Conservation (phyloP, 1,140 invertebrate genomes). For the Euura lappo region DNA sequence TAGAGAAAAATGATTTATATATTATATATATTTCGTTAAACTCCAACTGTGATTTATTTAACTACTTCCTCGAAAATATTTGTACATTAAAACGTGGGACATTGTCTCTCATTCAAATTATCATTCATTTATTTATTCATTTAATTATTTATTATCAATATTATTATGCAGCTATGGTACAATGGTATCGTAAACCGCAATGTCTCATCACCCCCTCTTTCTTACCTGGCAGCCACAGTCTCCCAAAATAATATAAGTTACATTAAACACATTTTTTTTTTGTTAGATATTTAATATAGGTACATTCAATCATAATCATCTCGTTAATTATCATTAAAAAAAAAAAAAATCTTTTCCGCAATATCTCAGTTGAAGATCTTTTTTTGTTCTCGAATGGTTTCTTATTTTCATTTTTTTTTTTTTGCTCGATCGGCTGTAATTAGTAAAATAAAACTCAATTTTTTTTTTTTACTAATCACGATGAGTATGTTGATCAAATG, state of each 20-base stretch:
- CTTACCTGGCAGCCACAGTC: slow-evolving; percentile 15
- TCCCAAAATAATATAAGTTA: slow-evolving; percentile 32
- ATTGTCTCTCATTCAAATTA: slow-evolving; percentile 53
- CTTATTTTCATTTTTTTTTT: too few species aligned
- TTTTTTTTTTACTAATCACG: background rate
- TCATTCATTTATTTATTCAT: slow-evolving; percentile 40
- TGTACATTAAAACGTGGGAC: slow-evolving; percentile 59
- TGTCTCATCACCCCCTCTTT: slow-evolving; percentile 47
- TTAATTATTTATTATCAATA: slow-evolving; percentile 16
- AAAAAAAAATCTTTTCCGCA: background rate
- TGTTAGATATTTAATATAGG: background rate
- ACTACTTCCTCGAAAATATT: slow-evolving; percentile 59
- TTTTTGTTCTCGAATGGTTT: too few species aligned
- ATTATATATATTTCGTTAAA: too few species aligned
- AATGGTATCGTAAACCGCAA: slow-evolving; percentile 53
- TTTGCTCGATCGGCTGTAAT: too few species aligned
- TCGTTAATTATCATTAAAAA: background rate
- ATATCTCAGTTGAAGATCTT: too few species aligned
- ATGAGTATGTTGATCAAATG: background rate
- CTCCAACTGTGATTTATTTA: slow-evolving; percentile 55
- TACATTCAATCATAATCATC: background rate
- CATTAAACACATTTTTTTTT: background rate
- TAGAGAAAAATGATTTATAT: too few species aligned
- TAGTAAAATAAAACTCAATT: too few species aligned
- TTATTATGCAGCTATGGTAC: slow-evolving; percentile 55